Percentiles rank a stretch among this genome's conserved stretches.
These are phyloP conservation scores for Pristiophorus japonicus DNA, from an alignment of 2,113 vertebrate genomes.

Conservation along the genomic window DNA sequence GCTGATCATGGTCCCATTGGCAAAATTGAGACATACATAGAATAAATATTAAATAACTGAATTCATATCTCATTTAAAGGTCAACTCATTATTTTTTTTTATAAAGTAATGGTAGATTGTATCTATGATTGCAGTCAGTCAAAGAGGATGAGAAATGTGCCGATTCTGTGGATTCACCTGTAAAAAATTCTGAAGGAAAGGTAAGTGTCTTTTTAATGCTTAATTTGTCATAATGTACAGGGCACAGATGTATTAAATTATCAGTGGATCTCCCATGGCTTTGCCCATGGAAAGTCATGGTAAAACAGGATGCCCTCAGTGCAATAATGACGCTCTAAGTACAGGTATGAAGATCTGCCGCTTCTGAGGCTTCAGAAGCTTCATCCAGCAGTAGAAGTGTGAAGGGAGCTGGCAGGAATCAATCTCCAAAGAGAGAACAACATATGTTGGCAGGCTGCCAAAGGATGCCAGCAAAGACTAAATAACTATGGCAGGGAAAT, in stretches of 20 bases:
- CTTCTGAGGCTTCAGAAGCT: not conserved
- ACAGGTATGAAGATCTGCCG: not conserved
- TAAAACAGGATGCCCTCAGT: not conserved
- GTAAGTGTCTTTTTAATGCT: constrained; percentile 52
- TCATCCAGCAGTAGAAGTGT: not conserved
- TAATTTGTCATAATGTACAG: not conserved
- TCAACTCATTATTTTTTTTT: not conserved
- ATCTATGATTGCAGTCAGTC: constrained; percentile 62
- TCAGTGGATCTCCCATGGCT: not conserved
- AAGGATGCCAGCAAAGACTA: not conserved
- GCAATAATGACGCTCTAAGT: not conserved
- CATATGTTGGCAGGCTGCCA: not conserved
- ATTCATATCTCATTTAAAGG: not conserved
- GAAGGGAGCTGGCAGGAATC: not conserved
- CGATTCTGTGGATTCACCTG: constrained; percentile 47
- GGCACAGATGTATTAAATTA: not conserved
- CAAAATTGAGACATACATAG: not conserved
- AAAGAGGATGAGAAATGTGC: constrained; percentile 49
- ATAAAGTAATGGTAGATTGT: not conserved
- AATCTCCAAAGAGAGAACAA: not conserved
- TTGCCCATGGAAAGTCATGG: not conserved
- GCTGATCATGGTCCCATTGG: not conserved
- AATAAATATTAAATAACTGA: not conserved
- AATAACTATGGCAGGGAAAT: not conserved
- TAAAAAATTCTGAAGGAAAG: constrained; percentile 47